These are phyloP conservation scores for Balaenoptera acutorostrata DNA, from an alignment of 2,113 vertebrate genomes.

Conservation along the genomic window DNA sequence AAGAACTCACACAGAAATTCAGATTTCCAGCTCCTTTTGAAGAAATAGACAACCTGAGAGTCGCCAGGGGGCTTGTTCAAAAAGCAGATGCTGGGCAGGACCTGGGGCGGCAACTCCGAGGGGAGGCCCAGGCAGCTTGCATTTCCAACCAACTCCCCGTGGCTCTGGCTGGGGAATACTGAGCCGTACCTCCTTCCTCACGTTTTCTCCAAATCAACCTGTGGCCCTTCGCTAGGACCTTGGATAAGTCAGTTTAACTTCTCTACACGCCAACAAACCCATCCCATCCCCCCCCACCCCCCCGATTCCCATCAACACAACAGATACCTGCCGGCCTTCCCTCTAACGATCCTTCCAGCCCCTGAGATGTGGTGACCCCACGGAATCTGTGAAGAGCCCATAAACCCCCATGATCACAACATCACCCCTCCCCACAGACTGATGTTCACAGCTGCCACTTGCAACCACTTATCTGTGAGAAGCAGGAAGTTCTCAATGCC, in stretches of 20 bases:
- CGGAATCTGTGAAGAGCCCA: background rate
- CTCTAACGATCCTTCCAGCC: background rate
- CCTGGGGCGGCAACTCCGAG: background rate
- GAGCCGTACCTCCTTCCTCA: background rate
- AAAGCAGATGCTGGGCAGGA: background rate
- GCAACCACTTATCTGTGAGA: background rate
- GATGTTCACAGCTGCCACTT: background rate
- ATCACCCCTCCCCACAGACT: background rate
- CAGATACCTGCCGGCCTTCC: background rate
- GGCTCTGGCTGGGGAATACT: background rate
- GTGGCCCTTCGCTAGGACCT: background rate
- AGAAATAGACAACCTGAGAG: background rate
- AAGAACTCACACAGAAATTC: background rate
- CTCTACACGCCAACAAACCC: background rate
- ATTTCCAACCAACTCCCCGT: too few species aligned
- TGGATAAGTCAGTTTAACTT: background rate
- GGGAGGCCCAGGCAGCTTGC: background rate
- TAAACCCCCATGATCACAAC: background rate
- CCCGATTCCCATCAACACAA: background rate
- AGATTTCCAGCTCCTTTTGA: background rate
- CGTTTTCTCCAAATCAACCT: background rate
- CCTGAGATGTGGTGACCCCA: background rate
- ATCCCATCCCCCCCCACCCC: fast-evolving
- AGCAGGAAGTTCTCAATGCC: background rate
- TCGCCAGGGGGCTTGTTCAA: background rate